Base-by-base conservation (phyloP, 2,888 invertebrate genomes). In the Macrophya alboannulata region DNA sequence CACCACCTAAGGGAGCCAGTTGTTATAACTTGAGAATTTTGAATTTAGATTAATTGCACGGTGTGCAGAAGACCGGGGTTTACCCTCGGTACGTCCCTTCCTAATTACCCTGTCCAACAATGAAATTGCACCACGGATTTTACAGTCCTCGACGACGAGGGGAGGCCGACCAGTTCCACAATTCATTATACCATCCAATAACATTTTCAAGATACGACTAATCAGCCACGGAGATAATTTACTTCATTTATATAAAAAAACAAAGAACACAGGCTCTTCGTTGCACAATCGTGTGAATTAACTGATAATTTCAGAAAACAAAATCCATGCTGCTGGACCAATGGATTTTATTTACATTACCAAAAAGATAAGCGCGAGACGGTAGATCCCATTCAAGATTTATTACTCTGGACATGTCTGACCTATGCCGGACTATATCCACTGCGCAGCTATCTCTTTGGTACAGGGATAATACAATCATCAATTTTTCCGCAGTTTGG, bases 1-100 rank as follows among this genome's bases (percentile, higher is more conserved):
- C 55, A 55, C 62, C 62, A 62, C 62, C 62, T 62, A 25, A 62
- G 62, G 62, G 40, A 71, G 8, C 71, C 21, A 45, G 45, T 45
- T 74, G 21, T 74, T 74, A 74, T 74, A 74, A 74, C 43, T 74
- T 21, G 72, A 74, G 72, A 74, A 74, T 74, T 74, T 74, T 74
- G 43, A 74, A 74, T 74, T 74, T 45, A 74, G 72, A 74, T 74
- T 74, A 74, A 74, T 74, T 74, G 72, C 12, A 45, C 45, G 72
- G 10, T 3, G 10, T 21, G 72, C 45, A n/a, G 72, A n/a, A 21
- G 72, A 74, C 72, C 72, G 72, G n/a, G 72, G 72, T 74, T 74
- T 74, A 74, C 72, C 45, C 45, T 45, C 43, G 72, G 10, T 74
- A 25, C 72, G 43, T 74, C 72, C 72, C 72, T 74, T 43, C 72